phyloP scores from a whole-genome alignment of 2,113 vertebrate species.

The Hydrochoerus hydrochaeris region DNA sequence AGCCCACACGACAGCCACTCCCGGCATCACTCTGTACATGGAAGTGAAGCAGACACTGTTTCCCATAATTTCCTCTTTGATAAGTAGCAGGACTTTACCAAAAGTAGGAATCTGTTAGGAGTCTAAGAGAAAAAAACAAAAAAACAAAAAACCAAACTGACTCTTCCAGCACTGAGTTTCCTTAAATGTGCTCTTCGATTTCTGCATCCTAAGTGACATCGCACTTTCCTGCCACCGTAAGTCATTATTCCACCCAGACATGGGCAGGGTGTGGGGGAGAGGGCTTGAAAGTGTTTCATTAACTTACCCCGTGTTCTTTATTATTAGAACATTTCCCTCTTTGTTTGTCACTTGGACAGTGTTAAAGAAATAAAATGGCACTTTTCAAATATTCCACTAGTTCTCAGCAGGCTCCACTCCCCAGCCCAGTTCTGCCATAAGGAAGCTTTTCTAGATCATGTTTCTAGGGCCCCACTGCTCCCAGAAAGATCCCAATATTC shows the following conservation, averaged over 20 bases:
- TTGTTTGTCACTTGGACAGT: neutral
- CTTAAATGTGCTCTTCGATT: neutral
- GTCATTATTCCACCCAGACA: neutral
- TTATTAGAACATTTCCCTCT: slow-evolving; percentile 52
- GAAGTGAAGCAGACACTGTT: neutral
- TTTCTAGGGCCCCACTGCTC: neutral
- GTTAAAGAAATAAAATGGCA: slow-evolving; percentile 13
- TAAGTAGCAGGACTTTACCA: slow-evolving; percentile 8
- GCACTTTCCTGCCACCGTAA: neutral
- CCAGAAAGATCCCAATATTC: neutral
- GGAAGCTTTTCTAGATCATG: neutral
- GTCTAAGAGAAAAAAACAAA: neutral
- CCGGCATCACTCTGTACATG: neutral
- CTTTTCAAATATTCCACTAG: slow-evolving; percentile 48
- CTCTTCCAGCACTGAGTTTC: neutral
- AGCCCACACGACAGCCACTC: neutral
- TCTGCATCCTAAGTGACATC: neutral
- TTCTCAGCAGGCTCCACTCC: neutral
- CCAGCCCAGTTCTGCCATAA: neutral
- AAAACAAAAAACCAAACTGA: neutral
- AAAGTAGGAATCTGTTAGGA: slow-evolving; percentile 13
- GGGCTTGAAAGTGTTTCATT: slow-evolving; percentile 49
- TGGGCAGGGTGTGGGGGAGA: too few species aligned
- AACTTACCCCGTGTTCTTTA: neutral
- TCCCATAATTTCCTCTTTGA: neutral